Evolutionary conservation across 2,888 invertebrate genomes (phyloP).

Genomic region (Branchipolynoe longqiensis): DNA sequence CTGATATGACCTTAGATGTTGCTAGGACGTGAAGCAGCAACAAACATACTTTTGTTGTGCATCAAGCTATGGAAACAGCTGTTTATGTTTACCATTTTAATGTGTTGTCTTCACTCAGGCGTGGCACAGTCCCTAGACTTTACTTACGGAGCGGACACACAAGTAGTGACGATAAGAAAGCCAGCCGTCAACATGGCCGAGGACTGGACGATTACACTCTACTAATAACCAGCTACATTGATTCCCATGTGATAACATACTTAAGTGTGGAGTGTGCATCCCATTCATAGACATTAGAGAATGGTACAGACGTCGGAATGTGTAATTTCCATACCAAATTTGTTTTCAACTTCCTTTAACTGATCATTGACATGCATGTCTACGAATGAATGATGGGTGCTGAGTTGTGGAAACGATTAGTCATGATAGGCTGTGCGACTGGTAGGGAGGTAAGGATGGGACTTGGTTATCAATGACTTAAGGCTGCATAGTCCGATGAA

Average conservation of each 20-base stretch:
- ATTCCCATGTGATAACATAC: constrained; percentile 12
- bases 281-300: neutral
- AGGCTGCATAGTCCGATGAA: too few species aligned
- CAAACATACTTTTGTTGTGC: too few species aligned
- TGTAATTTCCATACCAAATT: too few species aligned
- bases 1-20: too few species aligned
- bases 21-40: too few species aligned
- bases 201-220: constrained; percentile 87
- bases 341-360: too few species aligned
- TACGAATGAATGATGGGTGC: constrained; percentile 8
- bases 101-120: constrained; percentile 34
- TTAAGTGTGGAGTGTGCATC: neutral
- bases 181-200: constrained; percentile 91
- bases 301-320: neutral
- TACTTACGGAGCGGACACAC: constrained; percentile 83
- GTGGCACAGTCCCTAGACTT: constrained; percentile 68
- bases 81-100: neutral
- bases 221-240: constrained; percentile 32
- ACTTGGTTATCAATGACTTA: too few species aligned
- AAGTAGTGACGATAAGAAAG: constrained; percentile 90
- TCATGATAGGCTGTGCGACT: constrained; percentile 1
- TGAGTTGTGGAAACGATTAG: neutral
- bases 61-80: too few species aligned
- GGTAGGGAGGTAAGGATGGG: neutral
- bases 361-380: constrained; percentile 34